Evolutionary conservation across 2,113 vertebrate species (phyloP), one percentile per base, ranked within the genome.

Genomic region (Chamaea fasciata): DNA sequence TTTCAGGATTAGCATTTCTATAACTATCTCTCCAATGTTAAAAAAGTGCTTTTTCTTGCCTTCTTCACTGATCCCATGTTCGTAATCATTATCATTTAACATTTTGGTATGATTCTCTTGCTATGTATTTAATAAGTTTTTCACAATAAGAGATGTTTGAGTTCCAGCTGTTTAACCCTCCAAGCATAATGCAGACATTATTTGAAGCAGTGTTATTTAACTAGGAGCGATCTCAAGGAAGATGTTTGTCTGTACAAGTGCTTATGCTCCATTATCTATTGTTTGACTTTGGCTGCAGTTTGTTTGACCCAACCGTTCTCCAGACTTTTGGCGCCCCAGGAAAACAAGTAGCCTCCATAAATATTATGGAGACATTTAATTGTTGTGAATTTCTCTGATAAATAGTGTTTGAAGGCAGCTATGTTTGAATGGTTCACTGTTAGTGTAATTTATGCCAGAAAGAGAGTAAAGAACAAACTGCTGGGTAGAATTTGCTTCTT

Each of bases 331-430:
- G 84, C 82, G 67, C 84, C 92, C 50, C 67, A 50, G 63, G 75
- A 77, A 91, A 96, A 93, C 75, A 95, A 96, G 94, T 83, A 91
- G 67, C 91, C 55, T 88, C 70, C 79, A 63, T 95, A 97, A 96
- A 96, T 95, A 95, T 91, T 93, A 47, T 44, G 27, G 60, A 64
- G 82, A 93, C 52, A 6, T 88, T 62, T 85, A 85, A 91, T 77
- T 95, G 94, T 93, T 96, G 85, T 93, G 91, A 91, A 74, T 92
- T 91, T 85, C 78, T 82, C 81, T 95, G 89, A 80, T 74, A 88
- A 91, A 95, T 90, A 80, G 62, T 73, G 59, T 94, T 95, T 85
- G 70, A 76, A 95, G 67, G 50, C 75, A 80, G 70, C 71, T 91
- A 50, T 8, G 30, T 83, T 74, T 94, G 75, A 94, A 83, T 86